Conservation (phyloP, 2,888 invertebrate genomes). For the Drosophila sordidula region DNA sequence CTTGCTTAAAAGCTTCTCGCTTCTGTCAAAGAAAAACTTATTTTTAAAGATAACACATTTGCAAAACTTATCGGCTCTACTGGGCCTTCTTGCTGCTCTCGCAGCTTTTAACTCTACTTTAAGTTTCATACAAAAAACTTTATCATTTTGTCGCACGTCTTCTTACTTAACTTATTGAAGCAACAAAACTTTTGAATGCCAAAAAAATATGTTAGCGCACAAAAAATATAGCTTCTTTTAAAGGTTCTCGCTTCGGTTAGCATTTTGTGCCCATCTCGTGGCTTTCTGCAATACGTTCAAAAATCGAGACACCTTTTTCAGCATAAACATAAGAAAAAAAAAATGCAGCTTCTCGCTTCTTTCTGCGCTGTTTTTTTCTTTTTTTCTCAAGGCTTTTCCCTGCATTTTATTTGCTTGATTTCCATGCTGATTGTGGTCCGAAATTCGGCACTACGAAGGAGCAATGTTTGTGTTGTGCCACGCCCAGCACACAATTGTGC, state of each 20-base stretch:
- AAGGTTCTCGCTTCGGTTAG: not conserved
- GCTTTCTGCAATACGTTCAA: not conserved
- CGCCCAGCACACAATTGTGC: constrained; percentile 19
- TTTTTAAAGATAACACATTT: too few relatives aligned
- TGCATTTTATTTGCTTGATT: constrained; percentile 1
- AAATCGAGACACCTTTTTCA: too few relatives aligned
- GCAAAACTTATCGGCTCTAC: too few relatives aligned
- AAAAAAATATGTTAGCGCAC: too few relatives aligned
- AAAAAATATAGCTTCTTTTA: not conserved
- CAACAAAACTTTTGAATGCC: not conserved
- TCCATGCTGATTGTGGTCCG: constrained; percentile 1
- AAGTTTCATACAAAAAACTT: too few relatives aligned
- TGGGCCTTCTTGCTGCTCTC: too few relatives aligned
- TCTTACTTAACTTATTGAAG: not conserved
- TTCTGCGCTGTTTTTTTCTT: not conserved
- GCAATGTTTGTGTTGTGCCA: not conserved
- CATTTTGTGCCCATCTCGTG: too few relatives aligned
- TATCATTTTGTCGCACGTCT: not conserved
- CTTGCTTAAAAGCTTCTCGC: not conserved
- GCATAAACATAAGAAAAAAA: too few relatives aligned
- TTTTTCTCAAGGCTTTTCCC: not conserved
- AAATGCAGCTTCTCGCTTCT: not conserved
- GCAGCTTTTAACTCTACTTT: too few relatives aligned
- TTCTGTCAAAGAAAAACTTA: not conserved
- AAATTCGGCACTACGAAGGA: constrained; percentile 3